Percentiles rank a stretch among this genome's conserved stretches.
phyloP scores from a whole-genome alignment of 2,113 vertebrate genomes.

The Hippopotamus amphibius region DNA sequence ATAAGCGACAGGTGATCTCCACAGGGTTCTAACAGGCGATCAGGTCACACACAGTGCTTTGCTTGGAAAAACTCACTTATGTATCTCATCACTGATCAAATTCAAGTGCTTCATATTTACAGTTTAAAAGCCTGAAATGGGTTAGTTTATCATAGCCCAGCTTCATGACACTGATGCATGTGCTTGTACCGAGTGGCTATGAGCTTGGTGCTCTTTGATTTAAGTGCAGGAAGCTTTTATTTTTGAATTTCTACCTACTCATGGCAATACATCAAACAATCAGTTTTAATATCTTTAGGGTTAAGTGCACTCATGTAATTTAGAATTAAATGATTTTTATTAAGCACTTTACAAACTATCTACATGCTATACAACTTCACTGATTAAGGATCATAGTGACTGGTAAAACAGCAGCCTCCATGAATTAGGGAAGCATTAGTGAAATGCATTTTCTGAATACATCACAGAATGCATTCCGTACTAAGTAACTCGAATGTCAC shows the following conservation, averaged over 20 bases:
- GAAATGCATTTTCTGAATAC: constrained; percentile 84
- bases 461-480: constrained; percentile 71
- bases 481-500: constrained; percentile 83
- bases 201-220: constrained; percentile 84
- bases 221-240: constrained; percentile 89
- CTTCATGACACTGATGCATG: constrained; percentile 85
- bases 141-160: constrained; percentile 87
- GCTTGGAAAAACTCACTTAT: constrained; percentile 86
- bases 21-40: constrained; percentile 68
- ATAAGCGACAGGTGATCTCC: constrained; percentile 72
- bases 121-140: constrained; percentile 86
- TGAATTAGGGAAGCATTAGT: constrained; percentile 86
- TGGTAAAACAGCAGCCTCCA: constrained; percentile 86
- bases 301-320: constrained; percentile 91
- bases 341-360: constrained; percentile 90
- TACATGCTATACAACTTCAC: constrained; percentile 86
- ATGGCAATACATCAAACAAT: constrained; percentile 88
- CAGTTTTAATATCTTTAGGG: constrained; percentile 91
- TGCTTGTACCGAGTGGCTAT: constrained; percentile 77
- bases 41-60: constrained; percentile 69
- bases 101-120: constrained; percentile 89
- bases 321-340: constrained; percentile 91
- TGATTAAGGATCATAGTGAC: constrained; percentile 90
- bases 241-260: constrained; percentile 88
- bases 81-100: constrained; percentile 86